Evolutionary conservation across 64 coral and sea anemone genomes (phyloP).

Genomic region (Pocillopora verrucosa): DNA sequence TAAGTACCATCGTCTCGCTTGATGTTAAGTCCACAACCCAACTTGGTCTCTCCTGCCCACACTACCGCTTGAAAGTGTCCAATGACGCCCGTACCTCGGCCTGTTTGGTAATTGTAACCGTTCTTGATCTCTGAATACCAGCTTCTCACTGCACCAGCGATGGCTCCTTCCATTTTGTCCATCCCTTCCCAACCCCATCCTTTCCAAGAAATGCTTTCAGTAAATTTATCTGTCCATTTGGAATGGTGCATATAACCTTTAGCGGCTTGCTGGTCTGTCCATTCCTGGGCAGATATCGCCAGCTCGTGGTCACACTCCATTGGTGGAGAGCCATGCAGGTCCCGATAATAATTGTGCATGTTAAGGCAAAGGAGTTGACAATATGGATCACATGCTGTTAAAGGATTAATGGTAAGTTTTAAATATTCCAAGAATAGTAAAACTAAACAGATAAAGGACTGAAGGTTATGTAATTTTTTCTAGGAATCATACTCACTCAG

Average conservation of each 20-base stretch:
- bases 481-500: neutral
- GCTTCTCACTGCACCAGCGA: conserved; percentile 71
- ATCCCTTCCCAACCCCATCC: conserved; percentile 58
- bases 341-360: conserved; percentile 55
- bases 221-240: conserved; percentile 19
- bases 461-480: no score
- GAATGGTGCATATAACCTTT: neutral
- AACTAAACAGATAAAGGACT: no score
- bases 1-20: conserved; percentile 59
- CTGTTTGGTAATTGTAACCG: conserved; percentile 43
- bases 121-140: conserved; percentile 97
- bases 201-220: conserved; percentile 81
- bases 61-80: conserved; percentile 75
- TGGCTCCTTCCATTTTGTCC: conserved; percentile 54
- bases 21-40: conserved; percentile 74
- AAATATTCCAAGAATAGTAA: neutral
- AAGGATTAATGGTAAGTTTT: neutral
- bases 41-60: conserved; percentile 49
- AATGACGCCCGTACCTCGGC: conserved; percentile 21
- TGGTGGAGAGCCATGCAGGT: conserved; percentile 43
- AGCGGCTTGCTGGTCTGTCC: conserved; percentile 30
- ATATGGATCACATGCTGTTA: conserved; percentile 46
- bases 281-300: conserved; percentile 42
- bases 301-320: conserved; percentile 38
- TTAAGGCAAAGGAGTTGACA: conserved; percentile 52